These are phyloP conservation scores for Salpingus planirostris DNA, from an alignment of 2,888 invertebrate species.

Conservation along the genomic window DNA sequence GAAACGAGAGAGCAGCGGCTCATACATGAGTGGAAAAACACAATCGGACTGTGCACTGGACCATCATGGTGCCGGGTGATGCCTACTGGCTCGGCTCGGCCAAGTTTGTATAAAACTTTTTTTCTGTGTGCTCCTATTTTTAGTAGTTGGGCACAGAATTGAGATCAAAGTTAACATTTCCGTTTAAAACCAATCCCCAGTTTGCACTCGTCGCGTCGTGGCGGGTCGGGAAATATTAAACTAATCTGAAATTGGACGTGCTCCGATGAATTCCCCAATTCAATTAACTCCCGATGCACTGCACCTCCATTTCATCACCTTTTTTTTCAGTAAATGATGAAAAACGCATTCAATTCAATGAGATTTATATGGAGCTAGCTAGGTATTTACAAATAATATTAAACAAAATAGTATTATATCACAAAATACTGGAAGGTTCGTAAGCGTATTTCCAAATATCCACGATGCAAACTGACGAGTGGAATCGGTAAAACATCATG, in stretches of 20 bases:
- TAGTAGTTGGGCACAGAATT: slow-evolving; percentile 8
- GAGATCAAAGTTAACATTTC: slow-evolving; percentile 35
- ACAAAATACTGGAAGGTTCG: slow-evolving; percentile 44
- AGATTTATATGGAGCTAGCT: too few species aligned
- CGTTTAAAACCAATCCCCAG: slow-evolving; percentile 34
- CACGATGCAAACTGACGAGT: slow-evolving; percentile 68
- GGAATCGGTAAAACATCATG: slow-evolving; percentile 70
- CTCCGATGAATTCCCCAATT: too few species aligned
- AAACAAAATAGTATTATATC: too few species aligned
- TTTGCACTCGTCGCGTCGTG: too few species aligned
- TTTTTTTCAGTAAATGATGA: too few species aligned
- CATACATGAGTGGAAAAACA: slow-evolving; percentile 39
- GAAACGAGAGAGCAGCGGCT: slow-evolving; percentile 11
- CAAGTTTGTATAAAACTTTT: slow-evolving; percentile 34
- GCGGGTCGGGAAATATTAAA: too few species aligned
- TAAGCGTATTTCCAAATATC: slow-evolving; percentile 73
- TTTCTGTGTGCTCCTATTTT: slow-evolving; percentile 26
- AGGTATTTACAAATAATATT: too few species aligned
- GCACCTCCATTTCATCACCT: too few species aligned
- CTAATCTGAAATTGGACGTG: too few species aligned
- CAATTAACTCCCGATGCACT: too few species aligned
- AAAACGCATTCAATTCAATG: too few species aligned
- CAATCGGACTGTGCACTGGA: slow-evolving; percentile 35
- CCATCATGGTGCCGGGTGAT: slow-evolving; percentile 32
- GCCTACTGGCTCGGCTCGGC: too few species aligned